These are phyloP conservation scores for Ethmia dodecea DNA, from an alignment of 2,888 invertebrate genomes.

Conservation along the genomic window DNA sequence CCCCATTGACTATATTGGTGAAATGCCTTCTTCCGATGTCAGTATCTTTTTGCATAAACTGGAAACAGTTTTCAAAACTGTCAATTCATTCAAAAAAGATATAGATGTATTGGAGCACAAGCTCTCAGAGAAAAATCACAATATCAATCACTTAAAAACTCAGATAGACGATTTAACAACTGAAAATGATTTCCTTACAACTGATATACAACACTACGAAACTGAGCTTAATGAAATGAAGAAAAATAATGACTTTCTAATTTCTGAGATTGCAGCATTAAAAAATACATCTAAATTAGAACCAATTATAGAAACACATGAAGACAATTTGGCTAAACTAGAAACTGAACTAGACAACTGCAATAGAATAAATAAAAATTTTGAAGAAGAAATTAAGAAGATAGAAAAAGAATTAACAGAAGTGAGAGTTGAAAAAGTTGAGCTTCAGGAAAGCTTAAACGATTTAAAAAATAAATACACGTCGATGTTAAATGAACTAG, in stretches of 20 bases:
- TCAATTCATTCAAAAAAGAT: constrained; percentile 78
- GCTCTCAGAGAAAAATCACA: constrained; percentile 75
- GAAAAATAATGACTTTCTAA: constrained; percentile 83
- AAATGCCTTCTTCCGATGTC: constrained; percentile 57
- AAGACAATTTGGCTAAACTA: constrained; percentile 80
- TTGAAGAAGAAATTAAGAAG: constrained; percentile 78
- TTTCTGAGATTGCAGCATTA: constrained; percentile 80
- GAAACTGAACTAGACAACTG: constrained; percentile 82
- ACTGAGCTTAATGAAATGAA: constrained; percentile 81
- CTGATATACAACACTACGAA: constrained; percentile 73
- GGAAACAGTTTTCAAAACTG: constrained; percentile 72
- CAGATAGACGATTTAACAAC: constrained; percentile 76
- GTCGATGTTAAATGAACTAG: constrained; percentile 59
- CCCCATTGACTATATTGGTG: constrained; percentile 64
- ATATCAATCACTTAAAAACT: constrained; percentile 66
- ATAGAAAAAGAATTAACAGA: constrained; percentile 74
- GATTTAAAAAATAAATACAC: constrained; percentile 75
- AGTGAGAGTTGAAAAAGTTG: constrained; percentile 56
- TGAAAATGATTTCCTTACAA: constrained; percentile 67
- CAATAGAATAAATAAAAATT: constrained; percentile 73
- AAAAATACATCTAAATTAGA: constrained; percentile 82
- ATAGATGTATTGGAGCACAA: constrained; percentile 76
- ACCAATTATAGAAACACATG: constrained; percentile 84
- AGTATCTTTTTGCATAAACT: constrained; percentile 61
- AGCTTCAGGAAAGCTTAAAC: constrained; percentile 69